These are phyloP conservation scores for Molorchus minor DNA, from an alignment of 2,888 invertebrate genomes.

Conservation along the genomic window DNA sequence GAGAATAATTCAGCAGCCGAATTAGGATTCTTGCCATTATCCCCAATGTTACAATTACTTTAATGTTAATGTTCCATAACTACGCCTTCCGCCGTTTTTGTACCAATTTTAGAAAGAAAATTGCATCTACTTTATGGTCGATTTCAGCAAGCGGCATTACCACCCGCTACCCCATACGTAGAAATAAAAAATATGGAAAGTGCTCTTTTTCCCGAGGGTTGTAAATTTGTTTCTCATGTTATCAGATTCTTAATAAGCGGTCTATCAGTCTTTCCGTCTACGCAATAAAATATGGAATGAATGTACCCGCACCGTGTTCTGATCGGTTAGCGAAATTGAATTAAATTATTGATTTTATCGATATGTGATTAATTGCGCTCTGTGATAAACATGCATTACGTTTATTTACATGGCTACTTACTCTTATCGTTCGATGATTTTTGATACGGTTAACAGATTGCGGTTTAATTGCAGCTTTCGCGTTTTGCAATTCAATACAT, in stretches of 20 bases:
- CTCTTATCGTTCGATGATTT: conserved; percentile 14
- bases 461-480: conserved; percentile 10
- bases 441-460: conserved; percentile 19
- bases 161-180: too few relatives aligned
- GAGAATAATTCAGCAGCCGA: conserved; percentile 12
- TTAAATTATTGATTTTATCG: conserved; percentile 33
- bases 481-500: conserved; percentile 6
- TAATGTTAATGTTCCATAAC: background rate
- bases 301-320: conserved; percentile 19
- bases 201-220: too few relatives aligned
- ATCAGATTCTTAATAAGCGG: conserved; percentile 11
- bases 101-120: background rate
- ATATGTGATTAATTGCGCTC: conserved; percentile 21
- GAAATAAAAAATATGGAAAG: too few relatives aligned
- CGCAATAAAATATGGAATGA: conserved; percentile 7
- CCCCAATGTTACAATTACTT: background rate
- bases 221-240: too few relatives aligned
- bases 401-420: conserved; percentile 28
- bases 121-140: background rate
- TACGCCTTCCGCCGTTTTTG: background rate
- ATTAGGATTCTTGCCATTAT: conserved; percentile 20
- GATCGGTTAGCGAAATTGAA: conserved; percentile 31
- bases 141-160: background rate
- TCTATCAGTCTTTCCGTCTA: conserved; percentile 10
- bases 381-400: conserved; percentile 24